Evolutionary conservation across 2,888 invertebrate genomes (phyloP).

Genomic region (Steinernema carpocapsae): DNA sequence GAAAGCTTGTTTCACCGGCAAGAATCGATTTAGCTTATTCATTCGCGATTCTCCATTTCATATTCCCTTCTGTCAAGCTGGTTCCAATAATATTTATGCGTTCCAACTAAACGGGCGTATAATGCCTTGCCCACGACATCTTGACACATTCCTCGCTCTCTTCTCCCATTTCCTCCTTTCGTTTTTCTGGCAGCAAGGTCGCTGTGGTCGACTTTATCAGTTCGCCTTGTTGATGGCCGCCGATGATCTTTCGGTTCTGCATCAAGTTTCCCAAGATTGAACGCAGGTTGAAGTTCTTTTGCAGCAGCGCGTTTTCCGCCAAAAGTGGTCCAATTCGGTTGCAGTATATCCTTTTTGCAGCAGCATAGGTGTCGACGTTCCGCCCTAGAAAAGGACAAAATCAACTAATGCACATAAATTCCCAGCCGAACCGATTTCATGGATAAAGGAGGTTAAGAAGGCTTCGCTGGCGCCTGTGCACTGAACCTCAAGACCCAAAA

Average conservation of each 20-base stretch:
- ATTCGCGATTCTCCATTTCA: too few relatives aligned
- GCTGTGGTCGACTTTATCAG: not conserved
- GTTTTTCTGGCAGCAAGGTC: conserved; percentile 7
- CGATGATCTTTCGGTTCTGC: conserved; percentile 48
- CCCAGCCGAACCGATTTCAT: conserved; percentile 78
- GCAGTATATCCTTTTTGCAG: conserved; percentile 81
- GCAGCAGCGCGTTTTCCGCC: conserved; percentile 79
- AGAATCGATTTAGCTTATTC: too few relatives aligned
- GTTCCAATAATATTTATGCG: too few relatives aligned
- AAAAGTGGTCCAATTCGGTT: conserved; percentile 83
- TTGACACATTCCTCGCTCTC: conserved; percentile 42
- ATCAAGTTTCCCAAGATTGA: conserved; percentile 72
- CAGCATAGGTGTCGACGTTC: too few relatives aligned
- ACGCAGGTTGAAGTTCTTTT: conserved; percentile 82
- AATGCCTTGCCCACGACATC: conserved; percentile 52
- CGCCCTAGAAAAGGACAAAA: conserved; percentile 74
- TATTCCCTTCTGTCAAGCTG: too few relatives aligned
- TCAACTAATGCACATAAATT: too few relatives aligned
- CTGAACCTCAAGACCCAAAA: conserved; percentile 86
- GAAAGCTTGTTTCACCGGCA: too few relatives aligned
- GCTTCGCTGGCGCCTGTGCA: conserved; percentile 82
- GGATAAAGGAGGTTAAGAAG: conserved; percentile 78
- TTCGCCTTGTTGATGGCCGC: not conserved
- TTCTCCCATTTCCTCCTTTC: conserved; percentile 22
- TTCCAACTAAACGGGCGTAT: conserved; percentile 34